Evolutionary conservation across 2,113 vertebrate genomes (phyloP).

Genomic region (Astatoreochromis straeleni): DNA sequence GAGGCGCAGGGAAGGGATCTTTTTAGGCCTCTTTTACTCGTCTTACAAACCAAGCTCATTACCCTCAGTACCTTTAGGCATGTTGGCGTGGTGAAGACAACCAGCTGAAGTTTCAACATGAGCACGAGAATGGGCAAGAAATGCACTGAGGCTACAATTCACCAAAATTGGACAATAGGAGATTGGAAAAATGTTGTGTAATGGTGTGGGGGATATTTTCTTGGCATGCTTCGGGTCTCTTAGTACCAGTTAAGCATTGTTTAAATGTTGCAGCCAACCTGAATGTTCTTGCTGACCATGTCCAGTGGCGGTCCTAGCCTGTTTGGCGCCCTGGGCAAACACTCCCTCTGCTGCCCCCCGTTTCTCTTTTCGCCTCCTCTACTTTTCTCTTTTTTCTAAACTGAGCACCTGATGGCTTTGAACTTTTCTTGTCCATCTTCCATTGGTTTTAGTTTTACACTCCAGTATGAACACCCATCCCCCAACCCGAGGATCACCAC

Average conservation of each 20-base stretch:
- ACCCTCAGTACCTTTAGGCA: background rate
- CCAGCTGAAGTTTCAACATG: background rate
- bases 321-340: too few relatives aligned
- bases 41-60: background rate
- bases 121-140: background rate
- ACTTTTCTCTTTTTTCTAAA: background rate
- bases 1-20: background rate
- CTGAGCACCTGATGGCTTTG: background rate
- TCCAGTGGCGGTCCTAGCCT: background rate
- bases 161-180: background rate
- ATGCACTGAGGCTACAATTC: background rate
- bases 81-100: background rate
- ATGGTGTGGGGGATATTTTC: background rate
- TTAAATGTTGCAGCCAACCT: background rate
- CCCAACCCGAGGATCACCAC: too few relatives aligned
- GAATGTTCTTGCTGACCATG: background rate
- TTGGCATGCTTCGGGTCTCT: background rate
- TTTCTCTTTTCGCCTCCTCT: background rate
- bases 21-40: background rate
- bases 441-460: too few relatives aligned
- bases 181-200: background rate
- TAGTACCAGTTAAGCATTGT: background rate
- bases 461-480: too few relatives aligned
- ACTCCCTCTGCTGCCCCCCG: too few relatives aligned
- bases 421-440: background rate